Evolutionary conservation across 1,140 invertebrate genomes (phyloP).

Genomic region (Drosophila paulistorum): DNA sequence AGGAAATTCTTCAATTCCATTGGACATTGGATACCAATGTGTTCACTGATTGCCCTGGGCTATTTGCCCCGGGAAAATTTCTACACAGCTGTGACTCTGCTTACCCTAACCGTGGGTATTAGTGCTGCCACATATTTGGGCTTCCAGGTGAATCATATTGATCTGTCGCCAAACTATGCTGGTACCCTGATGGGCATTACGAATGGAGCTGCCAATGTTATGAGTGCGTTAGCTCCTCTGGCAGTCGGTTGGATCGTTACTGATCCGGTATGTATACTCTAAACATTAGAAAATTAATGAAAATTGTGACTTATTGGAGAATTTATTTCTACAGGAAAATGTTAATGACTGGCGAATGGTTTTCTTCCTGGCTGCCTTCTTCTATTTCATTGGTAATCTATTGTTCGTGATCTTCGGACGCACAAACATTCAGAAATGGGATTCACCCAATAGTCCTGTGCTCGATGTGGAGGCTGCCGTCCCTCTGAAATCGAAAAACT

Average conservation of each 20-base stretch:
- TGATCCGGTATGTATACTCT: conserved; percentile 84
- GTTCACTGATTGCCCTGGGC: conserved; percentile 86
- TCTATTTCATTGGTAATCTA: conserved; percentile 88
- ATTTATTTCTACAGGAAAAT: conserved; percentile 36
- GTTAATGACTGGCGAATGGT: conserved; percentile 88
- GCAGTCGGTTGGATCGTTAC: conserved; percentile 86
- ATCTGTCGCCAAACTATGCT: conserved; percentile 90
- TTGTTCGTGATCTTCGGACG: conserved; percentile 88
- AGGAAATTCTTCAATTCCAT: conserved; percentile 89
- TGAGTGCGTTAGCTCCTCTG: conserved; percentile 89
- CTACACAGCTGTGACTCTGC: conserved; percentile 85
- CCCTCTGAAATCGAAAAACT: conserved; percentile 45
- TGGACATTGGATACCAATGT: conserved; percentile 85
- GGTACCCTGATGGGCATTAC: conserved; percentile 89
- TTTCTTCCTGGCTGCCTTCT: conserved; percentile 88
- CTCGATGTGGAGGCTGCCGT: conserved; percentile 59
- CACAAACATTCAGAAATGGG: conserved; percentile 87
- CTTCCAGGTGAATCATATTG: conserved; percentile 88
- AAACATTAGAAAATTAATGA: not conserved
- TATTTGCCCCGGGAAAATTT: conserved; percentile 85
- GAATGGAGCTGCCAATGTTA: conserved; percentile 89
- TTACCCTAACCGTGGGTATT: conserved; percentile 89
- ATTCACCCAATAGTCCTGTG: conserved; percentile 76
- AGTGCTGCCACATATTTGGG: conserved; percentile 91
- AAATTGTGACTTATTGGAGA: conserved; percentile 2